phyloP scores from a whole-genome alignment of 2,888 invertebrate genomes.

The Hyppa rectilinea region DNA sequence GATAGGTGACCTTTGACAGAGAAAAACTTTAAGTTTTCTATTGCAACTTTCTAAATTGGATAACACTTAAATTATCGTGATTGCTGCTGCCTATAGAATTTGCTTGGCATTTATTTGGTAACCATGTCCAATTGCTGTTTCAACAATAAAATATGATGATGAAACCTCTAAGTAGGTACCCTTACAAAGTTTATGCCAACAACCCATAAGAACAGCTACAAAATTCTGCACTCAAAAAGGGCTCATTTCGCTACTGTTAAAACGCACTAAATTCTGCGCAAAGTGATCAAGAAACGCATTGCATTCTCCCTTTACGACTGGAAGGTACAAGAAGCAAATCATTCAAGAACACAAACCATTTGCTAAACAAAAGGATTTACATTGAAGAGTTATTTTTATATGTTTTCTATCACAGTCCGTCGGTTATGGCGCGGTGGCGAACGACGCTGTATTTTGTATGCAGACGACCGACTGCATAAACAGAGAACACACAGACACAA shows the following conservation, averaged over 20 bases:
- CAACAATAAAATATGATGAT: constrained; percentile 4
- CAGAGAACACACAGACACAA: constrained; percentile 62
- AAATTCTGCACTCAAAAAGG: constrained; percentile 22
- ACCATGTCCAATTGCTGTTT: constrained; percentile 26
- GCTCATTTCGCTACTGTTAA: constrained; percentile 15
- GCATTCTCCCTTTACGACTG: constrained; percentile 44
- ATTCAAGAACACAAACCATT: constrained; percentile 30
- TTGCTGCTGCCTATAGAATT: constrained; percentile 35
- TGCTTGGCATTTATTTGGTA: constrained; percentile 35
- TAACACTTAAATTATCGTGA: constrained; percentile 42
- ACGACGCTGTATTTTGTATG: constrained; percentile 71
- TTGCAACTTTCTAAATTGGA: constrained; percentile 58
- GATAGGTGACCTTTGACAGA: constrained; percentile 51
- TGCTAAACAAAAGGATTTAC: constrained; percentile 41
- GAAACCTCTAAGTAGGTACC: constrained; percentile 11
- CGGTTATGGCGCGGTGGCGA: constrained; percentile 46
- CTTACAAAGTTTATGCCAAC: not conserved
- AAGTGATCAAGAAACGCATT: constrained; percentile 21
- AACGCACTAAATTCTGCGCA: constrained; percentile 22
- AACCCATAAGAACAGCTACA: constrained; percentile 13
- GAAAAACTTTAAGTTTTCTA: constrained; percentile 45
- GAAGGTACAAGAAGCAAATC: constrained; percentile 39
- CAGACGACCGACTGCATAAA: constrained; percentile 75
- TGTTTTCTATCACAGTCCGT: constrained; percentile 63
- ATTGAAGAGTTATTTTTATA: constrained; percentile 63